Conservation (phyloP, 2,797 vertebrate genomes). For the Sebastes vulpes region DNA sequence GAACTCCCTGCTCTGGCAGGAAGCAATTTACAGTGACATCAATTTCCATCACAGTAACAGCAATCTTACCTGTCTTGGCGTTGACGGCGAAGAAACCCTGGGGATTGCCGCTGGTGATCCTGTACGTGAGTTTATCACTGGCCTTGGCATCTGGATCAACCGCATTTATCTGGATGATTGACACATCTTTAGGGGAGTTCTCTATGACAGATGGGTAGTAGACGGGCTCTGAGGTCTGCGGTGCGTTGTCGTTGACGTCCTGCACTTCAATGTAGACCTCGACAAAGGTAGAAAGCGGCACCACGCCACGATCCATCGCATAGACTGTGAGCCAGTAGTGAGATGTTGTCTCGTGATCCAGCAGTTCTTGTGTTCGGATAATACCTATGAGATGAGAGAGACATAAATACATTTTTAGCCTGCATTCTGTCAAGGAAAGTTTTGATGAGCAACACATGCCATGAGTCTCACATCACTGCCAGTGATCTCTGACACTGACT, state of each 20-base stretch:
- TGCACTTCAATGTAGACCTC: slow-evolving; percentile 95
- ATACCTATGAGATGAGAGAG: slow-evolving; percentile 83
- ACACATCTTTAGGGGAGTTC: slow-evolving; percentile 94
- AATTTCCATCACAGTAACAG: not conserved
- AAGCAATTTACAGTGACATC: slow-evolving; percentile 1
- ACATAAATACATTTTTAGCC: slow-evolving; percentile 9
- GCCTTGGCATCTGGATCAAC: slow-evolving; percentile 93
- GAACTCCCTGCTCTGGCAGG: not conserved
- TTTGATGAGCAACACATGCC: slow-evolving; percentile 11
- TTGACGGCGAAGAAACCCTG: slow-evolving; percentile 97
- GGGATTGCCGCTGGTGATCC: slow-evolving; percentile 97
- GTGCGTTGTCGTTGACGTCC: slow-evolving; percentile 97
- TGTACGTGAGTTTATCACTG: slow-evolving; percentile 92
- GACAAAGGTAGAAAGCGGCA: slow-evolving; percentile 93
- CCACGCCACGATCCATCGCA: slow-evolving; percentile 92
- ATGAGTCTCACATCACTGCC: slow-evolving; percentile 1
- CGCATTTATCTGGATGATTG: slow-evolving; percentile 94
- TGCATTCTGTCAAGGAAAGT: not conserved
- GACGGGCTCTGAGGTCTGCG: slow-evolving; percentile 94
- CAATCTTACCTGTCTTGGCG: slow-evolving; percentile 90
- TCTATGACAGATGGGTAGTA: slow-evolving; percentile 96
- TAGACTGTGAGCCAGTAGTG: slow-evolving; percentile 98
- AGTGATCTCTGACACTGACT: slow-evolving; percentile 25
- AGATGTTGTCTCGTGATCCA: slow-evolving; percentile 93
- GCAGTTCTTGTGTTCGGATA: slow-evolving; percentile 91